Evolutionary conservation across 2,888 invertebrate genomes (phyloP).

Genomic region (Seira ritae): DNA sequence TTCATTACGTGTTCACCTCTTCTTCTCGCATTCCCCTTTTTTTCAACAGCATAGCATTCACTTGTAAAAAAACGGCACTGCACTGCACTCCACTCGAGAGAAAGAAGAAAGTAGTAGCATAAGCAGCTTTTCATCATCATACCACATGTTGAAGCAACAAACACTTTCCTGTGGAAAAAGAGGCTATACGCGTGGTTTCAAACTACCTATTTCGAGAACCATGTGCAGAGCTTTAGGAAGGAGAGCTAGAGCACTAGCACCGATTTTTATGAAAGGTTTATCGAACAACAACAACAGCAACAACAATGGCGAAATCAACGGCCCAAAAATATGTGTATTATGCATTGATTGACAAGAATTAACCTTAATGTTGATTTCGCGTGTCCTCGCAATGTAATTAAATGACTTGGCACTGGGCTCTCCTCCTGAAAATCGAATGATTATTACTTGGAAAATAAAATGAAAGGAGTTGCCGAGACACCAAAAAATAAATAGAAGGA

Average conservation of each 20-base stretch:
- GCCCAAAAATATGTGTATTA: conserved; percentile 25
- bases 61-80: neutral
- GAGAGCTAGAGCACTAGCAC: neutral
- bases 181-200: conserved; percentile 2
- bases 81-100: neutral
- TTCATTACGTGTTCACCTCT: neutral
- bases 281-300: neutral
- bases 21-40: neutral
- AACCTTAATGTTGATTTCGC: conserved; percentile 74
- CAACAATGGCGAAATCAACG: neutral
- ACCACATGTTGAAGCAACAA: neutral
- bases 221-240: no score
- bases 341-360: conserved; percentile 73
- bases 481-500: neutral
- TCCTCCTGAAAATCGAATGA: conserved; percentile 1
- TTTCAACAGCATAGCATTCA: neutral
- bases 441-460: neutral
- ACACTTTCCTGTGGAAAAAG: neutral
- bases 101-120: no score
- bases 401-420: conserved; percentile 71
- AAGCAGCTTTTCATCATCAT: conserved; percentile 7
- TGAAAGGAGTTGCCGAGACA: conserved; percentile 3
- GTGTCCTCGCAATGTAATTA: conserved; percentile 73
- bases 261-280: no score
- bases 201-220: neutral